Base-by-base conservation (phyloP, 2,888 invertebrate species). In the Drosophila rellima region DNA sequence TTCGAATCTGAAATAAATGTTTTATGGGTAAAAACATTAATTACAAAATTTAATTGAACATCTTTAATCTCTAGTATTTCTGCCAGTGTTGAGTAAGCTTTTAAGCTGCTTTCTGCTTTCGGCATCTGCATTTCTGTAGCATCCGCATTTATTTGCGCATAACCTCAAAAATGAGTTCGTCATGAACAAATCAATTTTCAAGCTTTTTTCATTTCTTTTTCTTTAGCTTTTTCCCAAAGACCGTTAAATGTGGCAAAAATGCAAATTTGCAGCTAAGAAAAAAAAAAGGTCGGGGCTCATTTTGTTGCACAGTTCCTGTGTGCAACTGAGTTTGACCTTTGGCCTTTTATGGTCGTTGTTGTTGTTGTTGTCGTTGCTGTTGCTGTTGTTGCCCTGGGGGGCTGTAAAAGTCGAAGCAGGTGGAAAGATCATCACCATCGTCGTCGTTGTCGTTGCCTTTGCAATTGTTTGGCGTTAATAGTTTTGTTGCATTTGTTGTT, bases 151-250 rank as follows among this genome's bases (percentile, higher is more conserved):
- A 51, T 50, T 65, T 64, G 54, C 11, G 64, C 57, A 60, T 77
- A 69, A 73, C 65, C 79, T 45, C 37, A 59, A 40, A 70, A 83
- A 88, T 79, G 80, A 82, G 84, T 87, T 82, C 88, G 84, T 88
- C 88, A 84, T 81, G 85, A 81, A 86, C 89, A 83, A 85, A 85
- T 85, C 84, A 85, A 85, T 88, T 85, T 85, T 78, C 61, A 64
- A 66, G 40, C 48, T 29, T 50, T 54, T 26, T 29, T 35, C 7
- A 26, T 10, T 48, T 48, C 39, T 40, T 2, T 17, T 39, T 6
- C 37, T 8, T 63, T n/a, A n/a, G n/a, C 51, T 20, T 63, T 61
- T 60, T 65, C 50, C 60, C 64, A 55, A 52, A 71, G 69, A 72
- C 82, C 87, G 81, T 86, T 80, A 83, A 85, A 88, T 83, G 78